phyloP scores from a whole-genome alignment of 1,140 invertebrate species.

The Drosophila pachea region DNA sequence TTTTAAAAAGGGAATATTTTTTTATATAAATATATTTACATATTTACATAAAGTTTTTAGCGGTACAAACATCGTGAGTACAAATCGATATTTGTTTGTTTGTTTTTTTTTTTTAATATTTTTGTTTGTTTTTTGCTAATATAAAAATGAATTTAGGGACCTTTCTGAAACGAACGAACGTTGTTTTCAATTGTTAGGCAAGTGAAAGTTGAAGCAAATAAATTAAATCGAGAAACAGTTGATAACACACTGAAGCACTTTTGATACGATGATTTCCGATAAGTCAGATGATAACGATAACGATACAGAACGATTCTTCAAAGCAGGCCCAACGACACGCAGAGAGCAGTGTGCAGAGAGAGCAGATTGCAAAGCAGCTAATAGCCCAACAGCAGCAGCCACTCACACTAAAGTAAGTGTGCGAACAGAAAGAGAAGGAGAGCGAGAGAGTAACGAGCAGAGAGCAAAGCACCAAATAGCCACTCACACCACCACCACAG shows the following conservation, averaged over 20 bases:
- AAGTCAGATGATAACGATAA: conserved; percentile 42
- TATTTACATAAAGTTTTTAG: conserved; percentile 72
- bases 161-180: conserved; percentile 43
- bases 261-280: conserved; percentile 36
- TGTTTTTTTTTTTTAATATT: conserved; percentile 40
- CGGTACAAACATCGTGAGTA: conserved; percentile 71
- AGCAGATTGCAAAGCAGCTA: conserved; percentile 50
- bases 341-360: conserved; percentile 12
- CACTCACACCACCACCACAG: conserved; percentile 19
- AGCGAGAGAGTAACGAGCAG: conserved; percentile 19
- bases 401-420: conserved; percentile 8
- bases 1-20: conserved; percentile 69
- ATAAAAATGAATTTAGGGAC: conserved; percentile 38
- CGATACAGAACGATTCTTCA: conserved; percentile 60
- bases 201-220: conserved; percentile 19
- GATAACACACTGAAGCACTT: conserved; percentile 34
- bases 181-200: conserved; percentile 66
- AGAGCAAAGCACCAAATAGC: conserved; percentile 7
- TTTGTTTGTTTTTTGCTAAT: conserved; percentile 36
- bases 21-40: conserved; percentile 71
- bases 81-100: conserved; percentile 61
- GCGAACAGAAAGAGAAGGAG: not conserved
- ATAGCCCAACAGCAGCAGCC: conserved; percentile 48
- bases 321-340: conserved; percentile 40
- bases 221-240: conserved; percentile 8